A percentile compares a stretch with the other conserved stretches of the same genome.
These are phyloP conservation scores for Latrodectus elegans DNA, from an alignment of 2,888 invertebrate species.

Conservation along the genomic window DNA sequence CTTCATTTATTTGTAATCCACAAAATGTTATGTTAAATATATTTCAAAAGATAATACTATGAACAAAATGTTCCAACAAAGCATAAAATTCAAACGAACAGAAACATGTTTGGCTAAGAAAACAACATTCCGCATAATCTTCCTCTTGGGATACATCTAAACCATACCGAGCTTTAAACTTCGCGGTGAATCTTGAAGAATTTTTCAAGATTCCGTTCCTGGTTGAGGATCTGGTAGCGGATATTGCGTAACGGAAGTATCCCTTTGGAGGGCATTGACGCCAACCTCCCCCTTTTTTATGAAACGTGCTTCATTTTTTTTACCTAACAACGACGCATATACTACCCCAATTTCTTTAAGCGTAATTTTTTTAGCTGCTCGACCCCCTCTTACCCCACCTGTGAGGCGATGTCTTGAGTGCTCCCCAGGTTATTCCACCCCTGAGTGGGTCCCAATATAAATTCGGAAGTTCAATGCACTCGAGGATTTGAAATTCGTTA, in stretches of 20 bases:
- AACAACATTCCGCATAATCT: constrained; percentile 19
- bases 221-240: constrained; percentile 53
- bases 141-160: constrained; percentile 42
- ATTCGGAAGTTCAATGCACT: constrained; percentile 48
- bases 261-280: constrained; percentile 58
- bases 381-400: constrained; percentile 40
- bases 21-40: background rate
- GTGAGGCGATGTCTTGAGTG: constrained; percentile 51
- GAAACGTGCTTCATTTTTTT: constrained; percentile 40
- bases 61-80: too few relatives aligned
- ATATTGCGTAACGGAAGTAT: constrained; percentile 64
- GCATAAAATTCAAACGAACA: too few relatives aligned
- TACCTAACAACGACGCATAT: constrained; percentile 22
- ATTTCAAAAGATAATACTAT: too few relatives aligned
- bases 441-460: constrained; percentile 15
- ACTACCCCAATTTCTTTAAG: constrained; percentile 65
- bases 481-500: constrained; percentile 51
- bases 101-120: background rate
- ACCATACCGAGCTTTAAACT: constrained; percentile 48
- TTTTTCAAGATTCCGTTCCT: constrained; percentile 55
- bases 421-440: constrained; percentile 46
- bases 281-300: constrained; percentile 47
- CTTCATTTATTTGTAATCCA: background rate
- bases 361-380: constrained; percentile 24
- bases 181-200: constrained; percentile 53